Evolutionary conservation across 2,888 invertebrate species (phyloP), one percentile per base, ranked within the genome.

Genomic region (Drosophila vallismaia): DNA sequence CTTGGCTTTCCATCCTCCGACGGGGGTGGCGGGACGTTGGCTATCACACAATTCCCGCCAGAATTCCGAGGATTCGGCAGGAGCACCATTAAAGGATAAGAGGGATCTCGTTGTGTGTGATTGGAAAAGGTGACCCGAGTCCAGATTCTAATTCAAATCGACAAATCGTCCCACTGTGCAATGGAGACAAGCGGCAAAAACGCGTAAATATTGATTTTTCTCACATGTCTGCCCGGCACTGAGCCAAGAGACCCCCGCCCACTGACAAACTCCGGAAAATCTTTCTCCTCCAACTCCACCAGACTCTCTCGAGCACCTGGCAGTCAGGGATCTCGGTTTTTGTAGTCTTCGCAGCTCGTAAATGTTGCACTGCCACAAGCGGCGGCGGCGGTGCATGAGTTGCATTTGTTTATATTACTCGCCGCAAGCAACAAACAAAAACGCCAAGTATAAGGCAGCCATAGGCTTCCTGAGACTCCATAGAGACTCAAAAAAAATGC

Each of bases 151-250:
- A 53, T 71, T 49, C 63, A 36, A 19, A 45, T 36, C 29, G 19
- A 45, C 63, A 36, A 19, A 45, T 36, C 29, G 19, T 12, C 48
- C 53, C 38, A 38, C 40, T 46, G 48, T 54, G 53, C 44, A 40
- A 12, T 5, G 12, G 36, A 36, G 36, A 36, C 36, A 46, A 8
- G 46, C 33, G 26, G 19, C 8, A 54, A 74, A 76, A 77, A 63
- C 79, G 77, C 78, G 79, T 87, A 82, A 81, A 81, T 90, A 89
- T 90, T 90, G 90, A 89, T 89, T 89, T 89, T 89, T 89, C 90
- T 82, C 79, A 77, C 76, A 78, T 85, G 70, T 62, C 70, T 56
- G 51, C 48, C 42, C 38, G 29, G 14, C 45, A 26, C 19, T 1
- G 12, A 31, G 50, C 40, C 53, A 38, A 26, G 51, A 33, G 29